Base-by-base conservation (phyloP, 1,140 invertebrate genomes). In the Trypoxylus dichotomus region DNA sequence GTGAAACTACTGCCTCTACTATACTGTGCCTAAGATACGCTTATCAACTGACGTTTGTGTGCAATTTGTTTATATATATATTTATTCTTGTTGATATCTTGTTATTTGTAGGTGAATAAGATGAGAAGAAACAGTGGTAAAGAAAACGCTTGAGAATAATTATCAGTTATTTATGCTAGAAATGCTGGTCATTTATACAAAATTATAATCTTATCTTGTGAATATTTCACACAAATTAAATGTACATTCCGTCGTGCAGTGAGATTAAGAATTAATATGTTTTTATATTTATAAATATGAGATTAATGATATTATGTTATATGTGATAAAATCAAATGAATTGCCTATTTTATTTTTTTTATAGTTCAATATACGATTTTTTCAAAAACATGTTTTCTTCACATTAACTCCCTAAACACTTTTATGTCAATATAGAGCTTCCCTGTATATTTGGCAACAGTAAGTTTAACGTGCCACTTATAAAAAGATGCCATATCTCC, bases 101-200 rank as follows among this genome's bases (percentile, higher is more conserved):
- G 15, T 54, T 74, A n/a, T 15, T 74, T 74, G 1, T 32, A 74
- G 72, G 41, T 74, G 13, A 43, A 74, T 41, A 74, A 74, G 19
- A 19, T 74, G 10, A 37, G 13, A 42, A 41, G 27, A 42, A 41
- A 2, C 19, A 15, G n/a, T 24, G 29, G 72, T 10, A 74, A 74
- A 42, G 72, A 74, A 41, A 74, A 74, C n/a, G 11, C 6, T 74
- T 19, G 29, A 13, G 13, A 41, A 19, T 41, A 41, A 74, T 74
- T 13, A 27, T 25, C 24, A 11, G 8, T 27, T 27, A 13, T 68
- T 68, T 6, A 13, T 25, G 8, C 27, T 29, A 68, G 10, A 68
- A 68, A 68, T 68, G 60, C 60, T 29, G 60, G 60, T 24, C 60
- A 27, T 68, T 68, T 68, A 24, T 8, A 68, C 19, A 19, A 8